Base-by-base conservation (phyloP, 2,113 vertebrate genomes). In the Cavia porcellus region DNA sequence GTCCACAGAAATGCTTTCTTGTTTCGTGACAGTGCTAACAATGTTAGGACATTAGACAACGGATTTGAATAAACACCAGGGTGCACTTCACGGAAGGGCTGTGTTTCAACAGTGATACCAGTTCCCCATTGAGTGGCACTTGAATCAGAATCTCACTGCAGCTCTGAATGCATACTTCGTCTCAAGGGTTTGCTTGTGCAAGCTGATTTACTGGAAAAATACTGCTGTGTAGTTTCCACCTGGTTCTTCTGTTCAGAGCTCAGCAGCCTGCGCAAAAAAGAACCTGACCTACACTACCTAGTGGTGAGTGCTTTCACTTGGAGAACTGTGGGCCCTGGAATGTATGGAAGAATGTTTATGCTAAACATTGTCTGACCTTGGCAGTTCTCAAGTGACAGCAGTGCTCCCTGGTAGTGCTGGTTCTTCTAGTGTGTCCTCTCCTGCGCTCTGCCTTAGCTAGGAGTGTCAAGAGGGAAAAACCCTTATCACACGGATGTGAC, bases 1-100 rank as follows among this genome's bases (percentile, higher is more conserved):
- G 57, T 95, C 95, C 57, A 84, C 59, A 93, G 50, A 89, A 90
- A 15, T 80, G 68, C 84, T 88, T 95, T 83, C 45, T 77, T 92
- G 11, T 79, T 22, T 86, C 57, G 13, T 88, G 90, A 55, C 20
- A 55, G 0, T 91, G 10, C n/a, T 89, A 7, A 86, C 61, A 68
- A 1, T 89, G 68, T 50, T 66, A 32, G 28, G 66, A 95, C 92
- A 77, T 32, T 35, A 89, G 66, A 68, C 74, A 61, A 28, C 28
- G 59, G n/a, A 75, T 61, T 19, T 64, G 72, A 80, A 20, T 57
- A 89, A 94, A 77, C 35, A 70, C 20, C 22, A 68, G 68, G 88
- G 45, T 52, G 28, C 25, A 55, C 11, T 75, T 42, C 9, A n/a
- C 74, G 30, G 24, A 90, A 80, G 25, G 75, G n/a, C 62, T 52